phyloP scores from a whole-genome alignment of 2,888 invertebrate genomes.

The Cerastis leucographa region DNA sequence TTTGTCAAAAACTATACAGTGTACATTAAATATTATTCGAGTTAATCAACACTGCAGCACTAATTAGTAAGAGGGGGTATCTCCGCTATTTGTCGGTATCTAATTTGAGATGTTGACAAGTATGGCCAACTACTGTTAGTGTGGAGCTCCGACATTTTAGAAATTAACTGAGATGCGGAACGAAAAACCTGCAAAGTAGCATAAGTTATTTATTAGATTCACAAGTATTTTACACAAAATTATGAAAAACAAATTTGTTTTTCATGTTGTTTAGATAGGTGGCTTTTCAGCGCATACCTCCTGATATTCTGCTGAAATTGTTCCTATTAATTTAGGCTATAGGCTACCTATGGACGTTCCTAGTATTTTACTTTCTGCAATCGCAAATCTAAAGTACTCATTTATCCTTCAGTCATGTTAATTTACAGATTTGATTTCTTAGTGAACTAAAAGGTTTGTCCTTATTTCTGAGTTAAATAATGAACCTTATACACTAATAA shows the following conservation, averaged over 20 bases:
- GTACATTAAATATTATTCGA: conserved; percentile 59
- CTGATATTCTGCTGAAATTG: background rate
- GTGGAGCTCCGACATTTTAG: conserved; percentile 39
- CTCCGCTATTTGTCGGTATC: conserved; percentile 77
- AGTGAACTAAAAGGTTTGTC: background rate
- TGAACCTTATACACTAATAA: background rate
- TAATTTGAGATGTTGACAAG: conserved; percentile 79
- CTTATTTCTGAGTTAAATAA: background rate
- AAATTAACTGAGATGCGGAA: background rate
- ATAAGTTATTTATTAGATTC: background rate
- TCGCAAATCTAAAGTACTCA: background rate
- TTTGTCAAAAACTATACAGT: conserved; percentile 54
- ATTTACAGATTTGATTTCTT: background rate
- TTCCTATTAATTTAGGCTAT: background rate
- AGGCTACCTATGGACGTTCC: background rate
- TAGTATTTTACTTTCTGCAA: background rate
- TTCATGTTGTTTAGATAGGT: background rate
- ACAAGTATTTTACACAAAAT: background rate
- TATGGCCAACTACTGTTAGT: conserved; percentile 34
- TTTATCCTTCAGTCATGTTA: background rate
- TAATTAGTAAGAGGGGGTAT: conserved; percentile 76
- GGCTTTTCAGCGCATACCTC: background rate
- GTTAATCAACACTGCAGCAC: conserved; percentile 65
- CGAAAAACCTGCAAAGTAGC: background rate
- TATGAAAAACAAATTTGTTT: background rate